Base-by-base conservation (phyloP, 2,797 vertebrate species). In the Syngnathus rostellatus region DNA sequence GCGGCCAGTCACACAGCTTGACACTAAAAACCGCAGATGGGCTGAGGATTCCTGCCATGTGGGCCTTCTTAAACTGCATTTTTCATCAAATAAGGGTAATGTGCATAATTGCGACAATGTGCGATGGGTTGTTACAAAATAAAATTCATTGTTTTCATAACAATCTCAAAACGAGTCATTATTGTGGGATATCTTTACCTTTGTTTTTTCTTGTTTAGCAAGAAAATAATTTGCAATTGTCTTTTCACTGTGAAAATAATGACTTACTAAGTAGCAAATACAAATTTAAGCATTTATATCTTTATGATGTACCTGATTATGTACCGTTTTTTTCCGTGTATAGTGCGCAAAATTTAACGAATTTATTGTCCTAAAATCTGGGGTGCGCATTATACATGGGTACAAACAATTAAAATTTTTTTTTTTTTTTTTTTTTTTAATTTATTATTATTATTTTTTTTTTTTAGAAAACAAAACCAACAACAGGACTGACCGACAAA, bases 181-280 rank as follows among this genome's bases (percentile, higher is more conserved):
- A 73, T 70, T 66, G 64, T 62, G 67, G 62, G 59, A 40, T 67
- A 57, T 62, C 59, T 66, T 59, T 64, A 45, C 17, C 14, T 31
- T 72, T 69, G 62, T 53, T 70, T 62, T 62, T 62, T 65, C 73
- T 58, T 75, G 72, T 76, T 81, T 72, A 68, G 73, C 16, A 64
- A 59, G 70, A 63, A 69, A 72, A 75, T 3, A 78, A 77, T 62
- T 25, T 58, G 9, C 2, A 60, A 69, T 78, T 73, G 77, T 77
- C 68, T 45, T 77, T 57, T 75, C 63, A 38, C 65, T 66, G 70
- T 75, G 73, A 77, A 77, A 82, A 90, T 4, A 31, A 31, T 31
- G 31, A 31, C 31, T 31, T 31, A 23, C 23, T 23, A 31, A 31
- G 31, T 31, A 31, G 31, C 31, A 31, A 31, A 31, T 31, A 31